phyloP scores from a whole-genome alignment of 1,140 invertebrate genomes.

The Drosophila bocki region DNA sequence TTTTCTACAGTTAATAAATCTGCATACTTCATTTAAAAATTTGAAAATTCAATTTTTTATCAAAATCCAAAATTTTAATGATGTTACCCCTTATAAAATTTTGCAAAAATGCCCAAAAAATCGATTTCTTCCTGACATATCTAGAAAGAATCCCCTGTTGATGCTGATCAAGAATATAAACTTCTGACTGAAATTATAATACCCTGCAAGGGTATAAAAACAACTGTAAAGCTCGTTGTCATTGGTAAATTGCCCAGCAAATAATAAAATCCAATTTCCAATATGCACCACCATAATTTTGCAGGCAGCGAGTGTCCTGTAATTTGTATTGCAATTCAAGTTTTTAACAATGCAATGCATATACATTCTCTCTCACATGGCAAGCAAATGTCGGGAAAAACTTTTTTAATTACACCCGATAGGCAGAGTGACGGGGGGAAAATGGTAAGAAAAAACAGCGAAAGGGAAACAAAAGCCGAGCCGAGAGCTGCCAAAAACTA shows the following conservation, averaged over 20 bases:
- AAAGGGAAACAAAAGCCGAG: conserved; percentile 24
- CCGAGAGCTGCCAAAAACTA: conserved; percentile 31
- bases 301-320: neutral
- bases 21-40: too few relatives aligned
- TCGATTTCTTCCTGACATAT: too few relatives aligned
- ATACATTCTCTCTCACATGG: conserved; percentile 24
- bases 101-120: too few relatives aligned
- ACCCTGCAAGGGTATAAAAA: too few relatives aligned
- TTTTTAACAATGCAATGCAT: conserved; percentile 11
- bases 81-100: too few relatives aligned
- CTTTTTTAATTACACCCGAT: conserved; percentile 58
- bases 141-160: too few relatives aligned
- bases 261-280: conserved; percentile 1
- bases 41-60: too few relatives aligned
- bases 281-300: conserved; percentile 18
- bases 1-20: too few relatives aligned
- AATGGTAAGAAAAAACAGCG: conserved; percentile 9
- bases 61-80: too few relatives aligned
- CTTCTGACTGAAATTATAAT: too few relatives aligned
- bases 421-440: conserved; percentile 11
- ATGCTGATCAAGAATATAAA: too few relatives aligned
- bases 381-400: conserved; percentile 52
- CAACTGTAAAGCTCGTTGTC: neutral
- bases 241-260: too few relatives aligned
- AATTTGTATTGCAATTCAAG: conserved; percentile 29